Percentiles rank a stretch among this genome's conserved stretches.
Conservation (phyloP, 2,888 invertebrate species). For the Clunio marinus region DNA sequence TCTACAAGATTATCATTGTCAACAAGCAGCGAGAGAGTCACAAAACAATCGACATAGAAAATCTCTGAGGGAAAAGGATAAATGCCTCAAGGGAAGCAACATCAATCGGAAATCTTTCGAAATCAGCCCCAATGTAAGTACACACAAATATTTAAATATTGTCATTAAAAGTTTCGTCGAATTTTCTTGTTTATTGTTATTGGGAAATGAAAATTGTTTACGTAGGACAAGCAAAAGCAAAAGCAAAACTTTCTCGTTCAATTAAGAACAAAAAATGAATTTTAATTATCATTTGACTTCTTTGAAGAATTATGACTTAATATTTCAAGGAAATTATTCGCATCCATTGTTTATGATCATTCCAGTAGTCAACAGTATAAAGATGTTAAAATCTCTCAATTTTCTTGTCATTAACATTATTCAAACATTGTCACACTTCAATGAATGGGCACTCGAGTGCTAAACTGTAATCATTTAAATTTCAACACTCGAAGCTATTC, state of each 20-base stretch:
- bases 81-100: background rate
- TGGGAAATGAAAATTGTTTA: no score
- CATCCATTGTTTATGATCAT: no score
- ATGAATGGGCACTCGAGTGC: background rate
- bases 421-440: slow-evolving; percentile 12
- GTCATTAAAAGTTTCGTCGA: no score
- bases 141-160: no score
- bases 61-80: slow-evolving; percentile 10
- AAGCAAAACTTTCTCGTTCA: no score
- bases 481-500: background rate
- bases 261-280: no score
- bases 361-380: no score
- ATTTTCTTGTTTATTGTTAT: background rate
- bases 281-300: no score
- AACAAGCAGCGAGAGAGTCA: background rate
- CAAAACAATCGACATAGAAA: slow-evolving; percentile 13
- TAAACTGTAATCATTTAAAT: slow-evolving; percentile 21
- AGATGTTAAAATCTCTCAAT: slow-evolving; percentile 10
- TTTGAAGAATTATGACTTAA: no score
- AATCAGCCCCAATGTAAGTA: slow-evolving; percentile 1
- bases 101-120: slow-evolving; percentile 15
- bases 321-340: no score
- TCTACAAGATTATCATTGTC: slow-evolving; percentile 6
- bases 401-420: slow-evolving; percentile 22
- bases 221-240: no score